phyloP scores from a whole-genome alignment of 2,797 vertebrate genomes.

The Trachops cirrhosus region DNA sequence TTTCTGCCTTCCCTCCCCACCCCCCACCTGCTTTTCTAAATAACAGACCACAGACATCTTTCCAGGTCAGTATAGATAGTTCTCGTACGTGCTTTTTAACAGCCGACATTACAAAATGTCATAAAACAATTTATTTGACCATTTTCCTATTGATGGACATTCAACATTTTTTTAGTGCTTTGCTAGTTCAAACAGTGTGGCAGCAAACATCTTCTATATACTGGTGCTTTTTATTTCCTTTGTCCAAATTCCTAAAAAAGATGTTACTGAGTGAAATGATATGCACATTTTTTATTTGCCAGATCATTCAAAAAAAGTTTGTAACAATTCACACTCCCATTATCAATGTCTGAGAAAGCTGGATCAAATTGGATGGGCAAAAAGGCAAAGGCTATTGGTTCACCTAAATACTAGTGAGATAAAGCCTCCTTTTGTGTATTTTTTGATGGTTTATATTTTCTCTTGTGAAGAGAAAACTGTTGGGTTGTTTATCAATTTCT shows the following conservation, averaged over 20 bases:
- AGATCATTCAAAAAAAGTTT: background rate
- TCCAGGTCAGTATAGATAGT: background rate
- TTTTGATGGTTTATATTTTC: background rate
- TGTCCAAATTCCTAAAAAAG: background rate
- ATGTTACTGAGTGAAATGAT: background rate
- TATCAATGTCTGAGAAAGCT: background rate
- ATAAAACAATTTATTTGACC: slow-evolving; percentile 2
- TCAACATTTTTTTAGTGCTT: background rate
- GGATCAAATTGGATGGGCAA: background rate
- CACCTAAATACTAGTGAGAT: background rate
- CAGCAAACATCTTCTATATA: background rate
- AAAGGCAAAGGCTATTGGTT: background rate
- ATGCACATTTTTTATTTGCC: background rate
- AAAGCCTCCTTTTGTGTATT: background rate
- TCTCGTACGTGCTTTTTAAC: background rate
- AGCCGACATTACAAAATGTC: background rate
- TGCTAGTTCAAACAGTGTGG: background rate
- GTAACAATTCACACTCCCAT: background rate
- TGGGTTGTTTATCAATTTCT: background rate
- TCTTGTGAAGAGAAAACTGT: background rate
- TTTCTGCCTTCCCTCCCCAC: no score
- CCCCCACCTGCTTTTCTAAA: background rate
- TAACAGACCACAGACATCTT: background rate
- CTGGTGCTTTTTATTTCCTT: slow-evolving; percentile 3
- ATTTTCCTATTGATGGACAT: background rate